Conservation (phyloP, 2,797 vertebrate species). For the Carapus acus region DNA sequence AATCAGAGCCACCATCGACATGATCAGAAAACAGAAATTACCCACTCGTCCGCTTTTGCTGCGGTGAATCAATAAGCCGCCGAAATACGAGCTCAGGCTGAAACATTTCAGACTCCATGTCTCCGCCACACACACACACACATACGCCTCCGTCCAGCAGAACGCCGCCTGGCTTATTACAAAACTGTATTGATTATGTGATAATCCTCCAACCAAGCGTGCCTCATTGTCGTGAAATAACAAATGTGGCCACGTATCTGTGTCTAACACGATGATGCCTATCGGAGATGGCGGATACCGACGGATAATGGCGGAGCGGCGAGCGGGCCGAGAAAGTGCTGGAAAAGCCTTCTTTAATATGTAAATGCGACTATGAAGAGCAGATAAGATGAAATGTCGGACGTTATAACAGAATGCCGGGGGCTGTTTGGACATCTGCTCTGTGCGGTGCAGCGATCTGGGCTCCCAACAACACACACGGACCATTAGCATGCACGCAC, state of each 20-base stretch:
- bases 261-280: conserved; percentile 4
- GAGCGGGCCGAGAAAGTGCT: conserved; percentile 27
- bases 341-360: conserved; percentile 51
- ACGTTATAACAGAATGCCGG: conserved; percentile 51
- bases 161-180: conserved; percentile 8
- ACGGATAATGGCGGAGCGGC: conserved; percentile 19
- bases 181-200: conserved; percentile 14
- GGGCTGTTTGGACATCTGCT: conserved; percentile 64
- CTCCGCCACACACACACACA: neutral
- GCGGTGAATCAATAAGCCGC: conserved; percentile 18
- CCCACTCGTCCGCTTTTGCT: conserved; percentile 9
- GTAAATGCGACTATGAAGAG: conserved; percentile 54
- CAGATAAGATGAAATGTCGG: conserved; percentile 43
- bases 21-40: conserved; percentile 20
- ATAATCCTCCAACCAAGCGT: conserved; percentile 12
- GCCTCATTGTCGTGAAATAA: neutral
- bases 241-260: conserved; percentile 1
- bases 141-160: neutral
- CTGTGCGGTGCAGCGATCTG: conserved; percentile 42
- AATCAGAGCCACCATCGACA: too few relatives aligned
- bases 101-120: conserved; percentile 9
- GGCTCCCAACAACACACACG: conserved; percentile 30
- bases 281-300: conserved; percentile 31
- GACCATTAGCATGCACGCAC: conserved; percentile 38
- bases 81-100: conserved; percentile 18